Conservation (phyloP, 2,888 invertebrate species). For the Cheiracanthium punctorium region DNA sequence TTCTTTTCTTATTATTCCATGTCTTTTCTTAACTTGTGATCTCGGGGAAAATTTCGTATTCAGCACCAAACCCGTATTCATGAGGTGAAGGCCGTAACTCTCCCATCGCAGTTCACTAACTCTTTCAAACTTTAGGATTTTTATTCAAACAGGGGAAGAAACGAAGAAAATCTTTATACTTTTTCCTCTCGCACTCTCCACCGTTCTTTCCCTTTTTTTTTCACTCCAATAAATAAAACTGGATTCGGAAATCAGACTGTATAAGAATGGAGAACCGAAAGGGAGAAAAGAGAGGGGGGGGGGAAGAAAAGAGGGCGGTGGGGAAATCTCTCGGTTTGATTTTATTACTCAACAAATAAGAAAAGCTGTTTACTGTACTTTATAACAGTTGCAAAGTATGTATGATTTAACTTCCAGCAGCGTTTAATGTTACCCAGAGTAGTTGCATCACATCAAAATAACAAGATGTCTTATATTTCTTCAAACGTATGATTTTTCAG, state of each 20-base stretch:
- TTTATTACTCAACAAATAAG: constrained; percentile 45
- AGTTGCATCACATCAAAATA: background rate
- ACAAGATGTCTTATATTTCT: background rate
- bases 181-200: constrained; percentile 26
- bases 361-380: constrained; percentile 17
- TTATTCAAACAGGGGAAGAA: constrained; percentile 40
- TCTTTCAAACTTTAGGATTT: constrained; percentile 58
- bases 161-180: constrained; percentile 21
- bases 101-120: constrained; percentile 45
- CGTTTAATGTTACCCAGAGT: background rate
- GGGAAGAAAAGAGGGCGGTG: too few relatives aligned
- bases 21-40: constrained; percentile 48
- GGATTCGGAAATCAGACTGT: constrained; percentile 41
- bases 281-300: background rate
- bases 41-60: constrained; percentile 52
- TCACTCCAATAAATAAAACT: constrained; percentile 56
- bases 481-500: background rate
- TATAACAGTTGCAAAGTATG: background rate
- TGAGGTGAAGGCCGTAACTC: constrained; percentile 42
- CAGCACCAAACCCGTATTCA: constrained; percentile 54
- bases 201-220: constrained; percentile 41
- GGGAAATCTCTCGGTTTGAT: too few relatives aligned
- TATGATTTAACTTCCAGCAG: background rate
- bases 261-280: background rate
- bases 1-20: constrained; percentile 27